These are phyloP conservation scores for Allolobophora icterica DNA, from an alignment of 2,888 invertebrate genomes.

Conservation along the genomic window DNA sequence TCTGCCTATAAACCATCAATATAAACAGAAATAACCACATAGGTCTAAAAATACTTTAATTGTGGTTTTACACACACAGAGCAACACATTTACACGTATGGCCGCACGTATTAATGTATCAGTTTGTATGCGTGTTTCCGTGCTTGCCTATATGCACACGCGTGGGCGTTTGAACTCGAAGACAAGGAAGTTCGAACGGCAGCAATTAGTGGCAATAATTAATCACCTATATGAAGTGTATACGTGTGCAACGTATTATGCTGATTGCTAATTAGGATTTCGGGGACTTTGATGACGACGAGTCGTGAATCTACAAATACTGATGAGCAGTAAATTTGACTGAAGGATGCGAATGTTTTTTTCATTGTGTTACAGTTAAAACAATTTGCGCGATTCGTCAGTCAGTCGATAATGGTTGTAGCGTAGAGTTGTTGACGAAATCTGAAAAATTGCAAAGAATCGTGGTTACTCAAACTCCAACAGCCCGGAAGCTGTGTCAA, in stretches of 20 bases:
- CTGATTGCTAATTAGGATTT: not conserved
- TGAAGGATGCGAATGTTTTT: not conserved
- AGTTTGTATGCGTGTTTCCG: not conserved
- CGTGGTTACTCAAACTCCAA: too few relatives aligned
- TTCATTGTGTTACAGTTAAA: not conserved
- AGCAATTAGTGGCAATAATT: not conserved
- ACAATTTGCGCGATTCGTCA: not conserved
- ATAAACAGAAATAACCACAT: not conserved
- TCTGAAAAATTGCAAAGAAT: not conserved
- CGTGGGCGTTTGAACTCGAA: not conserved
- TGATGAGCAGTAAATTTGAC: not conserved
- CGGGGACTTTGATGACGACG: not conserved
- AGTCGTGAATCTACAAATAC: not conserved
- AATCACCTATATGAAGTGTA: not conserved
- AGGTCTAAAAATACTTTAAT: not conserved
- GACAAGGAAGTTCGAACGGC: not conserved
- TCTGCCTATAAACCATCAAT: not conserved
- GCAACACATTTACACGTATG: not conserved
- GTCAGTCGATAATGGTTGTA: not conserved
- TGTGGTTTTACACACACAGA: not conserved
- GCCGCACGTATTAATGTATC: not conserved
- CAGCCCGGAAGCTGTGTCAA: not conserved
- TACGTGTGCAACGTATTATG: not conserved
- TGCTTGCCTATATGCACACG: not conserved
- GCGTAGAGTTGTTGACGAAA: not conserved